Conservation (phyloP, 2,113 vertebrate species). For the Mobula birostris region DNA sequence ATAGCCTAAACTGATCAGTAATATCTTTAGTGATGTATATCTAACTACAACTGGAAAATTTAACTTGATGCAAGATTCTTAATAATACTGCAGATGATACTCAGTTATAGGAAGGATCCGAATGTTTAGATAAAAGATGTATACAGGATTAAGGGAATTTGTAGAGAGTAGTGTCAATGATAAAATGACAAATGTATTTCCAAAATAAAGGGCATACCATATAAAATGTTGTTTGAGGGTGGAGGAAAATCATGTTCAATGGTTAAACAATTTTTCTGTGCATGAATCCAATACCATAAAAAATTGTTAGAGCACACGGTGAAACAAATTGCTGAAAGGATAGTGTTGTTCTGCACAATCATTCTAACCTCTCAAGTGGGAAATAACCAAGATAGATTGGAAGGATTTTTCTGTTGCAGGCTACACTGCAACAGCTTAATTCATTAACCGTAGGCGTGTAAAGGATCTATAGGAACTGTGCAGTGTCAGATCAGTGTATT, state of each 20-base stretch:
- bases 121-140: not conserved
- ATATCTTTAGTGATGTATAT: no score
- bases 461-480: not conserved
- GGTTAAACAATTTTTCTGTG: not conserved
- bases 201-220: not conserved
- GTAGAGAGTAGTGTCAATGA: not conserved
- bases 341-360: not conserved
- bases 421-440: not conserved
- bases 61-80: not conserved
- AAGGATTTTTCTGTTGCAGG: not conserved
- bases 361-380: not conserved
- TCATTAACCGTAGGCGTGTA: constrained; percentile 2
- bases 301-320: not conserved
- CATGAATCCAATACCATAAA: not conserved
- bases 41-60: not conserved
- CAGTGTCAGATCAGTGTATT: not conserved
- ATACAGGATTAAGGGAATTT: not conserved
- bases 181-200: not conserved
- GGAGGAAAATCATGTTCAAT: not conserved
- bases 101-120: not conserved
- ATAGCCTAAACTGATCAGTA: no score
- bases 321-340: not conserved
- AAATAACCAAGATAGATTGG: constrained; percentile 2
- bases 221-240: not conserved
- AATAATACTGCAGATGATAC: not conserved